Evolutionary conservation across 2,888 invertebrate species (phyloP), one percentile per base, ranked within the genome.

Genomic region (Dilophus febrilis): DNA sequence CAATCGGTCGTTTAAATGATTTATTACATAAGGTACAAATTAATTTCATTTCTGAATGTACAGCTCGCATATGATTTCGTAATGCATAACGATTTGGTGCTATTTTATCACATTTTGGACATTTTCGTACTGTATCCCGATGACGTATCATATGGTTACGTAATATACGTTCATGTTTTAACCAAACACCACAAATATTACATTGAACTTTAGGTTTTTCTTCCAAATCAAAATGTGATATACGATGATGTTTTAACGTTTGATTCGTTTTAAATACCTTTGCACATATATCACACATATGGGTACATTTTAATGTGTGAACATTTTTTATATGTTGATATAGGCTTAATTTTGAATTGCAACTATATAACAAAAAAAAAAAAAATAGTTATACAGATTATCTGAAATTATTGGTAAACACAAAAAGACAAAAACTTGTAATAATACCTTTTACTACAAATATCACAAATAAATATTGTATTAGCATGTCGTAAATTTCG

Each of bases 111-210:
- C 59, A 61, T 50, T 59, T 54, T 2, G 52, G 52, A 37, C 60
- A 61, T 28, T 53, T 53, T 40, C 59, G 55, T 4, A 48, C 51
- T 16, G 30, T n/a, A 11, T 45, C 48, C 11, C 48, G 40, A 38
- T 50, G 50, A 28, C 27, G 26, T 11, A 3, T 4, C 8, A 33
- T 34, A 18, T 39, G 34, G 3, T 26, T 17, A 7, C 22, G 22
- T 18, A 39, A 28, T 10, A 17, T 34, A 12, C 13, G n/a, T 3
- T 19, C 17, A 30, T 19, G 19, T 31, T 35, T 40, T 4, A 30
- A 13, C 59, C 58, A 59, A 5, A 56, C 55, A 1, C 57, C 59
- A 38, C 61, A 61, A 37, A 56, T 53, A 5, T 55, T 48, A 29
- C 61, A 61, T 47, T 60, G 58, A 3, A 59, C 51, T 40, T 56